These are phyloP conservation scores for Macropodus opercularis DNA, from an alignment of 2,797 vertebrate genomes.

Conservation along the genomic window DNA sequence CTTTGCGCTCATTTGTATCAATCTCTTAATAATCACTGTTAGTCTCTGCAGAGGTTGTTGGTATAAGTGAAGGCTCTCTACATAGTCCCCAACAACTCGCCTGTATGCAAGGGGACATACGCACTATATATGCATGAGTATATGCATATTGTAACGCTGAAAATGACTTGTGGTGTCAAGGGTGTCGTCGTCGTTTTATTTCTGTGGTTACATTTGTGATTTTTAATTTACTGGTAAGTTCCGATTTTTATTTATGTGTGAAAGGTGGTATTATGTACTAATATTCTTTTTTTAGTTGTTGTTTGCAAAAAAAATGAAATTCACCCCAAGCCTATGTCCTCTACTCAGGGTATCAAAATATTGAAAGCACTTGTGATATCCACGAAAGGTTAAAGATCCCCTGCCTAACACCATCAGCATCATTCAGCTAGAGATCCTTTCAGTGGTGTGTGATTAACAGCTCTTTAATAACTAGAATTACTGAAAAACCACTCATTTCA, in stretches of 20 bases:
- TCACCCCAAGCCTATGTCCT: constrained; percentile 76
- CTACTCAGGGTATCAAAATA: constrained; percentile 81
- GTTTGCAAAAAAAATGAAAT: constrained; percentile 70
- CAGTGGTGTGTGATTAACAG: constrained; percentile 22
- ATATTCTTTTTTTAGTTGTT: constrained; percentile 49
- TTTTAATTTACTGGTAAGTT: constrained; percentile 61
- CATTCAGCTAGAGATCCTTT: constrained; percentile 10
- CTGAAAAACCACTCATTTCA: constrained; percentile 8
- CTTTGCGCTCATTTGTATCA: constrained; percentile 67
- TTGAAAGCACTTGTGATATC: constrained; percentile 77
- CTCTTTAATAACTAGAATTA: constrained; percentile 5
- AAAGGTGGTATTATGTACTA: constrained; percentile 68
- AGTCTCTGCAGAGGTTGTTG: constrained; percentile 72
- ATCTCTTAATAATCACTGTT: constrained; percentile 75
- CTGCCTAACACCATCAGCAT: not conserved
- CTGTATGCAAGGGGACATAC: constrained; percentile 76
- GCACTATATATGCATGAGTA: constrained; percentile 79
- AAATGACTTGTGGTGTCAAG: constrained; percentile 73
- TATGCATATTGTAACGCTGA: constrained; percentile 82
- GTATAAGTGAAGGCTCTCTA: constrained; percentile 70
- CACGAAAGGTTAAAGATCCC: constrained; percentile 52
- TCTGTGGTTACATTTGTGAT: constrained; percentile 74
- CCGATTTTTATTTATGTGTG: constrained; percentile 80
- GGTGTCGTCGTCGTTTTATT: constrained; percentile 60
- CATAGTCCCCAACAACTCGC: constrained; percentile 68